Evolutionary conservation across 2,797 vertebrate genomes (phyloP).

Genomic region (Rhinella marina): DNA sequence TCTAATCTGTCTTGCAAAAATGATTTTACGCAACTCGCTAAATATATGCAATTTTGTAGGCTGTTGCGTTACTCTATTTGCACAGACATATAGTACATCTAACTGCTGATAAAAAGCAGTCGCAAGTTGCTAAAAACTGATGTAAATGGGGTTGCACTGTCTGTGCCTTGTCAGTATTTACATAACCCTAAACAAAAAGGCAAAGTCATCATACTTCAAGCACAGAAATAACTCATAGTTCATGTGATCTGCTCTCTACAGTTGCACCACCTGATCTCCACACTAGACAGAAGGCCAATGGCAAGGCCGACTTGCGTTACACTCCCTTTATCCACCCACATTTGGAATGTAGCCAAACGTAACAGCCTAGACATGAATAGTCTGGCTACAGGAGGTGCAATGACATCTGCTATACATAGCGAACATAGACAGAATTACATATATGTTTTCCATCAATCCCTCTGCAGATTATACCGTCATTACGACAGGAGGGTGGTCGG

Average conservation of each 20-base stretch:
- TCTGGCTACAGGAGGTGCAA: conserved; percentile 7
- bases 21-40: neutral
- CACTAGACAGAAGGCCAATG: conserved; percentile 45
- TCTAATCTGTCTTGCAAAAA: neutral
- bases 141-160: conserved; percentile 34
- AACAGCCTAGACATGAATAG: neutral
- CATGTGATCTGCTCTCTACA: conserved; percentile 38
- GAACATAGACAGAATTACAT: neutral
- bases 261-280: conserved; percentile 48
- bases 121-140: conserved; percentile 13
- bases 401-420: conserved; percentile 30
- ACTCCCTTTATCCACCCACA: conserved; percentile 39
- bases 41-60: conserved; percentile 19
- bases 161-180: conserved; percentile 34
- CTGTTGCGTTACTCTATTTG: conserved; percentile 7
- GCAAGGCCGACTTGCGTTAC: neutral
- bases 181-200: conserved; percentile 43
- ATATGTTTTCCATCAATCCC: neutral
- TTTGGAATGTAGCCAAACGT: conserved; percentile 36
- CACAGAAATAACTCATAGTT: conserved; percentile 49
- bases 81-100: conserved; percentile 33
- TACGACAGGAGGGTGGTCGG: neutral
- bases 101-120: conserved; percentile 22
- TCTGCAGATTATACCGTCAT: neutral
- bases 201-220: neutral